Base-by-base conservation (phyloP, 2,113 vertebrate species). In the Dromiciops gliroides region DNA sequence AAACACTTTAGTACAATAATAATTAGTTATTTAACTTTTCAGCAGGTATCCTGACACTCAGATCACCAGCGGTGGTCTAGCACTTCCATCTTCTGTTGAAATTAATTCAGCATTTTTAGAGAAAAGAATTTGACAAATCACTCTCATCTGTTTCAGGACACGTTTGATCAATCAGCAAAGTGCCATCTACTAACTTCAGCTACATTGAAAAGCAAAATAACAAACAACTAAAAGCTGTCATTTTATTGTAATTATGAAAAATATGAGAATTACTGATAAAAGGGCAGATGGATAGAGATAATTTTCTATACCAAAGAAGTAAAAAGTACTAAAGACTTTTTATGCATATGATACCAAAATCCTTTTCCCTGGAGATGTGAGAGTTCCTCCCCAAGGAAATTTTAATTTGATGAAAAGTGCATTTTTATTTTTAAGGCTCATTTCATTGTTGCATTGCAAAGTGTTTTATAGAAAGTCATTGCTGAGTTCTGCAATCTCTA, bases 91-190 rank as follows among this genome's bases (percentile, higher is more conserved):
- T 95, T 93, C 24, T 47, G 52, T 53, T 60, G 25, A 52, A 94
- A 91, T 93, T 67, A 94, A 95, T 90, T 91, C 51, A n/a, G 19
- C 60, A 51, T 94, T 95, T 94, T 44, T 91, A 47, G 53, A 67
- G 83, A 95, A 94, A 12, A 28, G 9, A 90, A 56, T 56, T 37
- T 51, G 22, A 7, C 26, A 11, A 44, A 52, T 25, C 48, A 50
- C 50, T 28, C 24, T 89, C 23, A 5, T 93, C 31, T 89, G 47
- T 91, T n/a, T 1, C 3, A 25, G 16, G 26, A 48, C 10, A 50
- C 7, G 24, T 51, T 22, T 92, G 44, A 91, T 22, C 3, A 9
- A 50, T 47, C 11, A 10, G 8, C 14, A 48, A 48, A 37, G 24
- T 49, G 47, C 8, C 10, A 50, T 67, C 16, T 56, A 50, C 44